phyloP scores from a whole-genome alignment of 2,797 vertebrate genomes.

The Galagoides demidoff region DNA sequence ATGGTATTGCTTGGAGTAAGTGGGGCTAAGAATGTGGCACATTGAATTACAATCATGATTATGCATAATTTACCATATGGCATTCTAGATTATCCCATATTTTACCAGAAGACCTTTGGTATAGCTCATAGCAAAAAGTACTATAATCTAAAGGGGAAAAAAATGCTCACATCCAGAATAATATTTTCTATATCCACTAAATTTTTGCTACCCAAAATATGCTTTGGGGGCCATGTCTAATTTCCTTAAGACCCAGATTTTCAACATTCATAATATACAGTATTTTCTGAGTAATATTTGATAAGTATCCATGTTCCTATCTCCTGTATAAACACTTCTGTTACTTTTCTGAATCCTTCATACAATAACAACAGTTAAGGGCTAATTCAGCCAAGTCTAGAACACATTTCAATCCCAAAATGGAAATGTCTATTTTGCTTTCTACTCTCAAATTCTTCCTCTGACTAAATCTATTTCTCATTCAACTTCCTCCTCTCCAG shows the following conservation, averaged over 20 bases:
- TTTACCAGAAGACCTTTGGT: neutral
- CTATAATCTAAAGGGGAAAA: neutral
- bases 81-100: neutral
- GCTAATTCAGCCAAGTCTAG: neutral
- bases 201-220: neutral
- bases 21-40: neutral
- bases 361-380: neutral
- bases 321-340: neutral
- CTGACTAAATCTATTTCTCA: neutral
- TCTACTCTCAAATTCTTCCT: neutral
- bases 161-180: neutral
- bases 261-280: neutral
- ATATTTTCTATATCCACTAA: neutral
- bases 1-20: neutral
- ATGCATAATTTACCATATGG: neutral
- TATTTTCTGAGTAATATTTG: constrained; percentile 33
- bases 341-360: neutral
- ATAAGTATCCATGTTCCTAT: neutral
- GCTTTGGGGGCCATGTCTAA: neutral
- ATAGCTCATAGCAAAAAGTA: neutral
- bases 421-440: neutral
- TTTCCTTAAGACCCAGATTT: neutral
- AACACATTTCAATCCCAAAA: neutral
- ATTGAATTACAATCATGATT: neutral
- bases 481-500: neutral